Evolutionary conservation across 1,140 invertebrate species (phyloP), one percentile per base, ranked within the genome.

Genomic region (Lepeophtheirus salmonis): DNA sequence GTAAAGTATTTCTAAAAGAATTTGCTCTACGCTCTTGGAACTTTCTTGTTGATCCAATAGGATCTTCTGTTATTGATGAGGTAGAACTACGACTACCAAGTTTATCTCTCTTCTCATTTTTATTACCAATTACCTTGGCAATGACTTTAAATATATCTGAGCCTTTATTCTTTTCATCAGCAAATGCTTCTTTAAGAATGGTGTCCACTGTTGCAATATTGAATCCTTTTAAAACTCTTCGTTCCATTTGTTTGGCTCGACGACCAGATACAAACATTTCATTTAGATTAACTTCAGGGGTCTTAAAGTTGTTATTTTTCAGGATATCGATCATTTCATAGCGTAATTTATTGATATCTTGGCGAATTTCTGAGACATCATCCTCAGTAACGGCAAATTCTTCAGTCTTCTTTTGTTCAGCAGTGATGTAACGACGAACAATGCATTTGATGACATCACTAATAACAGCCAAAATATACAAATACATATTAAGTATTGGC

Each of bases 351-450:
- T 83, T 86, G 63, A 95, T 90, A 67, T 94, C 89, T 69, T 94
- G 89, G 67, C 91, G 81, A 63, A 96, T 89, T 75, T 96, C 91
- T 76, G 90, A 91, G 41, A 96, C 83, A 69, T 96, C 89, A 70
- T 96, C 90, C 67, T 95, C 89, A 0, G 86, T 92, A 3, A 95
- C 86, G 3, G 83, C 83, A 60, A 79, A 82, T 24, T 87, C 84
- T 67, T 89, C 84, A 49, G 82, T 74, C 63, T 83, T 84, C 20
- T 66, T 61, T 69, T 90, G 86, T 68, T 88, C 86, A 0, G 81
- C 78, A 0, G 83, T 87, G 1, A 90, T 80, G 69, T 86, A 90
- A 2, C 86, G 76, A 17, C 85, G 88, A 17, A 89, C 81, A 24
- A 89, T 69, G 0, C 84, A 81, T 50, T 81, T 75, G 79, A 87